Base-by-base conservation (phyloP, 2,113 vertebrate species). In the Limanda limanda region DNA sequence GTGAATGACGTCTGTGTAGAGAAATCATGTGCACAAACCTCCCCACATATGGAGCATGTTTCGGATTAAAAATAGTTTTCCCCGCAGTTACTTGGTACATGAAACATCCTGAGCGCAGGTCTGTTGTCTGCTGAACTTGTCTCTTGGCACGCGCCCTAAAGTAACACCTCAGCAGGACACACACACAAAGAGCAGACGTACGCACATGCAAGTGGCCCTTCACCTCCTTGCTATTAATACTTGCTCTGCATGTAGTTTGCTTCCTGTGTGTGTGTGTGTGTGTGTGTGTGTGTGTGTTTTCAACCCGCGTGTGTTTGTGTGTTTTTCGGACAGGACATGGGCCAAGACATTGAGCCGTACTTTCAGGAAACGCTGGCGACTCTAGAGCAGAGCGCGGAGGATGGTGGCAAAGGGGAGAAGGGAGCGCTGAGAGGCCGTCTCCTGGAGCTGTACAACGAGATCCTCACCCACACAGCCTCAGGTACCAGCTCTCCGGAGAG, bases 351-450 rank as follows among this genome's bases (percentile, higher is more conserved):
- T 0, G 95, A 97, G 83, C 77, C 62, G 59, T 96, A 95, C 89
- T 98, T 98, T 89, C 95, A 90, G 73, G 92, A 96, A 71, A 95
- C 98, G 85, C 90, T 97, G 87, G 84, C 76, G 0, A 91, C 90
- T 0, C 86, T 95, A 1, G 95, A 97, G 90, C 86, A 93, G 27
- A 83, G 79, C 2, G 90, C 79, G 2, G 84, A 88, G 0, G 89
- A 93, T 20, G 88, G 21, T 62, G 2, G 57, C 74, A 70, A 58
- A 20, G 42, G 78, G 0, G 94, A 86, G 54, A 85, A 85, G 0
- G 54, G 8, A 0, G 82, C 74, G 23, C 92, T 94, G 24, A 74
- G 58, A n/a, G 91, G 86, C 1, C 92, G 86, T 35, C 87, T 99
- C 37, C 88, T 93, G 71, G 92, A 93, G 69, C 94, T 98, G 42